These are phyloP conservation scores for Pollenia labialis DNA, from an alignment of 2,888 invertebrate genomes.

Conservation along the genomic window DNA sequence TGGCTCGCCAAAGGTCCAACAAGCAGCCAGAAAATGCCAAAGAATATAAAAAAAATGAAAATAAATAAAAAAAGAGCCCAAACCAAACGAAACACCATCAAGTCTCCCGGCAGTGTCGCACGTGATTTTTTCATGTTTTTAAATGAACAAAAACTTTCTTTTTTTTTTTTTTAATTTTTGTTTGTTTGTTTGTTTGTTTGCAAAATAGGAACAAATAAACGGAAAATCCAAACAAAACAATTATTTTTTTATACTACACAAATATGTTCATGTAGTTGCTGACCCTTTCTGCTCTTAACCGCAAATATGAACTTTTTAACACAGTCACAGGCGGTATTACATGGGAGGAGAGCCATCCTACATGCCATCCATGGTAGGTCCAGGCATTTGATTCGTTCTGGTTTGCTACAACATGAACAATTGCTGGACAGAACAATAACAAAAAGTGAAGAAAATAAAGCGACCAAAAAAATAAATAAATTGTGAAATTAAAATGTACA, in stretches of 20 bases:
- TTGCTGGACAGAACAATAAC: not conserved
- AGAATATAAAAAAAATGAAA: not conserved
- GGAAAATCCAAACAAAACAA: constrained; percentile 54
- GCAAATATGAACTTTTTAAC: constrained; percentile 47
- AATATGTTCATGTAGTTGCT: constrained; percentile 45
- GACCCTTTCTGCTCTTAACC: constrained; percentile 31
- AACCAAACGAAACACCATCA: constrained; percentile 54
- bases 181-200: constrained; percentile 15
- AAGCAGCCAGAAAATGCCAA: constrained; percentile 34
- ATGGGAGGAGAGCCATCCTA: constrained; percentile 29
- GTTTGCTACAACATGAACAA: constrained; percentile 8
- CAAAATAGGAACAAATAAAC: constrained; percentile 8
- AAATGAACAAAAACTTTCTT: constrained; percentile 52
- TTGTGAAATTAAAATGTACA: constrained; percentile 63
- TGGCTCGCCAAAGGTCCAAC: constrained; percentile 38
- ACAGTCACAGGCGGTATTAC: constrained; percentile 23
- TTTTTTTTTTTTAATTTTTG: constrained; percentile 25
- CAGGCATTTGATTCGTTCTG: not conserved
- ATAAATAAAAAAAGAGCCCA: constrained; percentile 28
- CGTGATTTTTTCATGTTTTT: constrained; percentile 64
- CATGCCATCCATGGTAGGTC: not conserved
- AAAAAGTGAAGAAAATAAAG: not conserved
- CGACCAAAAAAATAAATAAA: constrained; percentile 16
- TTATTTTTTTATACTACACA: constrained; percentile 28
- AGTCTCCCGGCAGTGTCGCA: constrained; percentile 58